These are phyloP conservation scores for Odobenus rosmarus DNA, from an alignment of 2,113 vertebrate genomes.

Conservation along the genomic window DNA sequence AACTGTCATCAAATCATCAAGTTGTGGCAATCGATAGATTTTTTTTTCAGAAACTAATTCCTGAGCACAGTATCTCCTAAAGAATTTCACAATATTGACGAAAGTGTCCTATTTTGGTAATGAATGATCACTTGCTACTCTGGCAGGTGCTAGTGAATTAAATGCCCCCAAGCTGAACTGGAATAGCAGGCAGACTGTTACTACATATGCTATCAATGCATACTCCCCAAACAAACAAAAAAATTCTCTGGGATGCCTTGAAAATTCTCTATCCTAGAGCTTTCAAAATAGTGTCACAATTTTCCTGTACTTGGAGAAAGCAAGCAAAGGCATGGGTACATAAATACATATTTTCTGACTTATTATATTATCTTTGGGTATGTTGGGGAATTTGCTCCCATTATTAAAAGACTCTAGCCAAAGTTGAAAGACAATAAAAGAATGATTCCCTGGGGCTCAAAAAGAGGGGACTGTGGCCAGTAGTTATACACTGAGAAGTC, in stretches of 20 bases:
- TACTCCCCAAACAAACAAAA: background rate
- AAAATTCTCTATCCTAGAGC: conserved; percentile 1
- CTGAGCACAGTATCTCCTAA: background rate
- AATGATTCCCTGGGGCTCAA: background rate
- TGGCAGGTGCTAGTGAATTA: conserved; percentile 26
- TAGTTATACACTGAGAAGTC: background rate
- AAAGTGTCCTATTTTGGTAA: conserved; percentile 22
- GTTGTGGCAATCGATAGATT: background rate
- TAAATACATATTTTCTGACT: background rate
- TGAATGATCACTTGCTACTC: background rate
- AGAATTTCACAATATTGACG: background rate
- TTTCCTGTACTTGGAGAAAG: conserved; percentile 12
- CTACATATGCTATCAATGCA: background rate
- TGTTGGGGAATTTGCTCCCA: background rate
- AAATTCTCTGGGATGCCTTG: background rate
- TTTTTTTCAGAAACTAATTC: background rate
- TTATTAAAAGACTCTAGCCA: conserved; percentile 41
- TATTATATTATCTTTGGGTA: background rate
- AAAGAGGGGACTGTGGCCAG: background rate
- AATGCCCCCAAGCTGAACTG: background rate
- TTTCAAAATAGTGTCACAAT: conserved; percentile 49
- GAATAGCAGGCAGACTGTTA: background rate
- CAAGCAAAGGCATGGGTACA: background rate
- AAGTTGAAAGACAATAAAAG: conserved; percentile 28
- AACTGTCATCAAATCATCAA: conserved; percentile 45